phyloP scores from a whole-genome alignment of 2,888 invertebrate species.

The Aleiodes alternator region DNA sequence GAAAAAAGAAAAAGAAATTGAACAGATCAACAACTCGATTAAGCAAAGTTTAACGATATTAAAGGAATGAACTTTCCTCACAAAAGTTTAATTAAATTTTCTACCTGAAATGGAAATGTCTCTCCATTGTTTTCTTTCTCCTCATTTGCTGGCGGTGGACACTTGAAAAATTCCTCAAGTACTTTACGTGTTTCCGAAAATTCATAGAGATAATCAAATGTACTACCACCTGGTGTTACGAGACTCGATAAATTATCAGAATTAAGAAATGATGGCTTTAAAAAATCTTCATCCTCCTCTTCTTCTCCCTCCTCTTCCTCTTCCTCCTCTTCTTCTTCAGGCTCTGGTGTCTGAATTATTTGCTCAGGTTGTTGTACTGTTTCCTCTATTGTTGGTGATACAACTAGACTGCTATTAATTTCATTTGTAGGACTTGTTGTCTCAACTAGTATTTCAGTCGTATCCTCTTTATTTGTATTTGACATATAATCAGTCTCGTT shows the following conservation, averaged over 20 bases:
- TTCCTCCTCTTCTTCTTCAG: conserved; percentile 54
- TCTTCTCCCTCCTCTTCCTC: conserved; percentile 46
- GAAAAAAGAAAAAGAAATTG: conserved; percentile 14
- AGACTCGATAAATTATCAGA: conserved; percentile 71
- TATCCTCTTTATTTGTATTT: conserved; percentile 36
- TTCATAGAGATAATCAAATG: conserved; percentile 93
- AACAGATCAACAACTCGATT: conserved; percentile 9
- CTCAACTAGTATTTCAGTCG: conserved; percentile 55
- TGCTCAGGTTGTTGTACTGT: conserved; percentile 47
- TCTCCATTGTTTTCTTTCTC: conserved; percentile 76
- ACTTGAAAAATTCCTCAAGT: conserved; percentile 93
- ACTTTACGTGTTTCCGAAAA: conserved; percentile 95
- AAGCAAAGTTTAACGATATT: not conserved
- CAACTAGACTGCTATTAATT: conserved; percentile 51
- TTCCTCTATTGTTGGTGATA: conserved; percentile 46
- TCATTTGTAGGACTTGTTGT: conserved; percentile 48
- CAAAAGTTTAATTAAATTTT: conserved; percentile 37
- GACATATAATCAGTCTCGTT: conserved; percentile 48
- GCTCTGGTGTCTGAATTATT: conserved; percentile 51
- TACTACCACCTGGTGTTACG: conserved; percentile 75
- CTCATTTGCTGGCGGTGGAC: conserved; percentile 80
- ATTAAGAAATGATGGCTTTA: conserved; percentile 65
- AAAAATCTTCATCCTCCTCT: conserved; percentile 57
- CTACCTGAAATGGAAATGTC: conserved; percentile 76
- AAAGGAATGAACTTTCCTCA: not conserved